Base-by-base conservation (phyloP, 2,888 invertebrate species). In the Neocrepidodera transversa region DNA sequence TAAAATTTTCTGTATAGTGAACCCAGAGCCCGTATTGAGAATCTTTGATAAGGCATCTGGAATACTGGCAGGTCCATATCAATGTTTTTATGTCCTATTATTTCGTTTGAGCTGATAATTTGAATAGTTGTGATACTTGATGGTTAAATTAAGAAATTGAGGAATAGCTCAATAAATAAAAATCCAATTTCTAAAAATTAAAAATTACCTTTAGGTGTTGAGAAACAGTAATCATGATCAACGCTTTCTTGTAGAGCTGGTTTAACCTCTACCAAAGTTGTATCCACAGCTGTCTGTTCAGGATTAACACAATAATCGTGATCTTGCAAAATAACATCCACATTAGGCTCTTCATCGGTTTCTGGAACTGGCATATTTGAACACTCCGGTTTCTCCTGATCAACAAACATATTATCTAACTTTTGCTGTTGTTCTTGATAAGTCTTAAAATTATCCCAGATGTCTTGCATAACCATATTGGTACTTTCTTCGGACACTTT, bases 401-500 rank as follows among this genome's bases (percentile, higher is more conserved):
- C 69, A 13, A 43, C 64, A 35, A 75, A 70, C 65, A 74, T 64
- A 52, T 66, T 68, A 57, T 78, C 79, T 58, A 76, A 79, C 71
- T 85, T 87, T 67, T 86, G 88, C 59, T 87, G 84, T 72, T 85
- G 87, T 28, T 88, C 89, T 73, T 89, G 87, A 74, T 89, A 90
- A 55, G 86, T 87, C 72, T 89, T 87, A 69, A 90, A 90, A 73
- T 90, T 89, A 74, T 89, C 88, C 90, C 90, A 90, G 71, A 90
- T 88, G 48, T 87, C 87, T 69, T 88, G 84, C 72, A 89, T 71
- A 16, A 68, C 67, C 14, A 62, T 49, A 1, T 58, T 62, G 2
- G 64, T 51, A 5, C 56, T 62, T 42, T 69, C 68, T 13, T 64
- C 51, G 49, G 64, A 64, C 13, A 74, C 64, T 59, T 79, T 79